These are phyloP conservation scores for Marmota monax DNA, from an alignment of 2,113 vertebrate genomes.

Conservation along the genomic window DNA sequence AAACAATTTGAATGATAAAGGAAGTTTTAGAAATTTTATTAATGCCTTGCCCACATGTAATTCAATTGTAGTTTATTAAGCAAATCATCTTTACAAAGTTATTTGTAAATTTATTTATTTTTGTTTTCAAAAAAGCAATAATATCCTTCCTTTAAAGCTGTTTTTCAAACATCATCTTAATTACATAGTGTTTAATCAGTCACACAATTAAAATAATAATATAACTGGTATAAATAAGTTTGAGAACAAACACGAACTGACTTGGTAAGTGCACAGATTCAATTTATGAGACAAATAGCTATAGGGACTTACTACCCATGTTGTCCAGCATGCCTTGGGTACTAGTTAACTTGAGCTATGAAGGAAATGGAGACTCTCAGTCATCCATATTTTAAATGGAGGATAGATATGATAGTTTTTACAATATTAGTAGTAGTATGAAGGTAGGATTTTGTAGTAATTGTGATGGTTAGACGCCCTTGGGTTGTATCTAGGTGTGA, in stretches of 20 bases:
- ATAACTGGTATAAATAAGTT: neutral
- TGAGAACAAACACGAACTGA: neutral
- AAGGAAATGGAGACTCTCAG: neutral
- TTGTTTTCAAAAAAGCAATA: neutral
- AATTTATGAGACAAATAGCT: neutral
- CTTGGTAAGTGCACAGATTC: neutral
- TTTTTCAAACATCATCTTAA: neutral
- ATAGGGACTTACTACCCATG: fast-evolving
- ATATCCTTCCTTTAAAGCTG: neutral
- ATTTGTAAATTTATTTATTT: neutral
- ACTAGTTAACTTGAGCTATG: neutral
- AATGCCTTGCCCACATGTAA: neutral
- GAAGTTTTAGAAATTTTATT: neutral
- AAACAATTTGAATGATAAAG: neutral
- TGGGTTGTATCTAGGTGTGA: neutral
- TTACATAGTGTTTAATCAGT: neutral
- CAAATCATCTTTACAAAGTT: neutral
- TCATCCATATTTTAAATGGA: neutral
- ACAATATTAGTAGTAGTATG: neutral
- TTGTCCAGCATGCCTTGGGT: neutral
- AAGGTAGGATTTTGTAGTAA: neutral
- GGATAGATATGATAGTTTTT: neutral
- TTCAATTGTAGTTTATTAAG: neutral
- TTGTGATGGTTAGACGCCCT: neutral
- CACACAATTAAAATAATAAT: neutral